These are phyloP conservation scores for Pseudococcus viburni DNA, from an alignment of 2,888 invertebrate species.

Conservation along the genomic window DNA sequence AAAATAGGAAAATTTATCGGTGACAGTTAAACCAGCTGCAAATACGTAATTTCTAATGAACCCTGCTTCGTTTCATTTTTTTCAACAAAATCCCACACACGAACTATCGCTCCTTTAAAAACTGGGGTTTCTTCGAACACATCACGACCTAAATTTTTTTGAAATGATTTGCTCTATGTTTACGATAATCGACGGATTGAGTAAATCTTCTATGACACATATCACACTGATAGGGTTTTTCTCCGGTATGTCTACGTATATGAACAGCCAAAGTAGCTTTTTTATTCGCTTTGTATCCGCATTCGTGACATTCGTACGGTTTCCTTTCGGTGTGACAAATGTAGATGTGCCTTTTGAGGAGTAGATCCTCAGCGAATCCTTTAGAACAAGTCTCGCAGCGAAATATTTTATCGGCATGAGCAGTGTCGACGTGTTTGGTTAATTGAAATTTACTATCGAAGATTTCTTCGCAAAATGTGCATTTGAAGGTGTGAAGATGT, in stretches of 20 bases:
- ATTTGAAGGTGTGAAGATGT: slow-evolving; percentile 51
- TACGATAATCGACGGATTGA: slow-evolving; percentile 62
- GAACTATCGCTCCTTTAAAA: too few relatives aligned
- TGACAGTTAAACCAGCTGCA: too few relatives aligned
- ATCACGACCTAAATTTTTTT: slow-evolving; percentile 6
- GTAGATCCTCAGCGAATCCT: slow-evolving; percentile 49
- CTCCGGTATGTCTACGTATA: slow-evolving; percentile 62
- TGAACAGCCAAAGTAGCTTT: slow-evolving; percentile 59
- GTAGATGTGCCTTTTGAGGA: slow-evolving; percentile 59
- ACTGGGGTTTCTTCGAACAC: not conserved
- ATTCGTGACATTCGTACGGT: slow-evolving; percentile 61
- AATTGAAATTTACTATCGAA: slow-evolving; percentile 51
- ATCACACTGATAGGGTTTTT: slow-evolving; percentile 63
- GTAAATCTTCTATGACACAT: slow-evolving; percentile 53
- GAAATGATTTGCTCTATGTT: slow-evolving; percentile 61
- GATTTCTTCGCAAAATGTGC: slow-evolving; percentile 29
- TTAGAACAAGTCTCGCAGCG: slow-evolving; percentile 34
- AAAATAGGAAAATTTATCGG: too few relatives aligned
- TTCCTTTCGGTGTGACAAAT: slow-evolving; percentile 55
- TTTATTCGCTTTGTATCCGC: slow-evolving; percentile 62
- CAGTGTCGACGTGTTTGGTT: slow-evolving; percentile 15
- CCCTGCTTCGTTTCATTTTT: too few relatives aligned
- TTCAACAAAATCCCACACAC: too few relatives aligned
- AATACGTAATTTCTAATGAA: too few relatives aligned
- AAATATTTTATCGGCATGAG: slow-evolving; percentile 17